Evolutionary conservation across 92 coral and sea anemone species (phyloP), one percentile per base, ranked within the genome.

Genomic region (Porites cylindrica): DNA sequence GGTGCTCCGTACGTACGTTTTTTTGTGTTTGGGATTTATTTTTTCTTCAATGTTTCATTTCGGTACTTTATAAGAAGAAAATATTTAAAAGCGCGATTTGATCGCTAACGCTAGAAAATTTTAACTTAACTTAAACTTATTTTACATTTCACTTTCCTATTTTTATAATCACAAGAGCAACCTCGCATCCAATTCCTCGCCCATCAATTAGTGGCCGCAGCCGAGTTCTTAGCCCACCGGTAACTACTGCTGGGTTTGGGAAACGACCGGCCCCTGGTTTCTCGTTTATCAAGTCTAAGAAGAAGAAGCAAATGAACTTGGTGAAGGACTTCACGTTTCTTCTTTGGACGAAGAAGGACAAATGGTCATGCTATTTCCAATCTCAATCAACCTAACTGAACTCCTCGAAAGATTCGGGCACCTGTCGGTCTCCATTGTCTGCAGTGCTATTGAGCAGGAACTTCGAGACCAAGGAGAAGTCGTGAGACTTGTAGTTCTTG

Each of bases 401-500:
- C 10, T 79, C 8, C 23, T 16, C 1, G 69, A 56, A 64, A 76
- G 5, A 69, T 76, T 76, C 21, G 81, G 80, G 9, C 68, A 24
- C 1, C 18, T 60, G 51, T 76, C 80, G 3, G 76, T 82, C 21
- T 76, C 70, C 11, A 75, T 74, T 10, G 32, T 80, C 20, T 87
- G 76, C 71, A 74, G 91, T 32, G 81, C 91, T 65, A 60, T 80
- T 19, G 91, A 87, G 47, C 82, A 87, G 51, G 91, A 87, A 61
- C 80, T 87, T 18, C 53, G 87, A 23, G 86, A 81, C 20, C 91
- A 81, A 72, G 81, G 91, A 59, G 90, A 87, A 43, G 91, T 87
- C 47, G 80, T 80, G 23, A 68, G 81, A 87, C 74, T 72, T 20
- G 65, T 87, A 8, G 80, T 87, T 2, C 10, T 80, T 43, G 90